Evolutionary conservation across 1,140 invertebrate genomes (phyloP).

Genomic region (Euschistus heros): DNA sequence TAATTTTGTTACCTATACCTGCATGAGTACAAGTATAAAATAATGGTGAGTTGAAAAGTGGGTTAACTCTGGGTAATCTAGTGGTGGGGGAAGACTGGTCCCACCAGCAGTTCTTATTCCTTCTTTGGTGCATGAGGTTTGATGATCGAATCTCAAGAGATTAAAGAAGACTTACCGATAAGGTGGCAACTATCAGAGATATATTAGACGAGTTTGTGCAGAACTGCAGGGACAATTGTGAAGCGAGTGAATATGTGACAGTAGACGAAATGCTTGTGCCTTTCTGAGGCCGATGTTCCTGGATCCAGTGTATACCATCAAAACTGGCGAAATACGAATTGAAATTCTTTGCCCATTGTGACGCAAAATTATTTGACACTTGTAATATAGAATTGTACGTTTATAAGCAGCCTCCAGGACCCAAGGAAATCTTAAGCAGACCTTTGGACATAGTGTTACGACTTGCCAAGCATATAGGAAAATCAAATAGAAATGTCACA

Average conservation of each 20-base stretch:
- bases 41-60: too few relatives aligned
- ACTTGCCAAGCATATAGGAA: background rate
- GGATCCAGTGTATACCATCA: too few relatives aligned
- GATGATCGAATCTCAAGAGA: too few relatives aligned
- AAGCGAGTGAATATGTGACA: background rate
- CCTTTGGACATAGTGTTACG: background rate
- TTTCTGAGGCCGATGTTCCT: background rate
- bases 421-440: background rate
- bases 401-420: background rate
- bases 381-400: background rate
- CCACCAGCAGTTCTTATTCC: too few relatives aligned
- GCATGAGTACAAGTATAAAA: too few relatives aligned
- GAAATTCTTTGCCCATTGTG: background rate
- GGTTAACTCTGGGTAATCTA: too few relatives aligned
- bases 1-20: too few relatives aligned
- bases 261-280: background rate
- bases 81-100: too few relatives aligned
- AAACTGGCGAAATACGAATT: background rate
- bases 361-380: background rate
- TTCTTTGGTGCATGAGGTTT: too few relatives aligned
- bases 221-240: background rate
- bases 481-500: background rate
- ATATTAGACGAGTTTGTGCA: too few relatives aligned
- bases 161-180: too few relatives aligned
- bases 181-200: too few relatives aligned